Evolutionary conservation across 2,113 vertebrate genomes (phyloP).

Genomic region (Synodontis membranacea): DNA sequence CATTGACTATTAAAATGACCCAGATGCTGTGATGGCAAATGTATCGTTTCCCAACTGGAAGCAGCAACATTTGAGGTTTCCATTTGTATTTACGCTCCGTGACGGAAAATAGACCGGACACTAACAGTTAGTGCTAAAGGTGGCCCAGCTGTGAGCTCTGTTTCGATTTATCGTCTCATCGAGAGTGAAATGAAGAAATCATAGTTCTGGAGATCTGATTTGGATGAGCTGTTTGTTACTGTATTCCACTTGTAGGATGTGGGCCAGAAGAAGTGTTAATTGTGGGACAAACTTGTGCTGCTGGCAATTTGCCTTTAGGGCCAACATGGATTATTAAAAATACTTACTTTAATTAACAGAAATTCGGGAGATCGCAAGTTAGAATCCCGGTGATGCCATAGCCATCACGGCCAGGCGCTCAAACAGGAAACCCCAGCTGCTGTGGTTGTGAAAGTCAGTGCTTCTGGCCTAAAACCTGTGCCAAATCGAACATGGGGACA

Average conservation of each 20-base stretch:
- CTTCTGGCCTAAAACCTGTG: too few species aligned
- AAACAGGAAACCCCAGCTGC: too few species aligned
- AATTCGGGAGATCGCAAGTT: too few species aligned
- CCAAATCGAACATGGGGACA: too few species aligned
- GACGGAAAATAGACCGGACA: not conserved
- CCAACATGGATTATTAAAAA: not conserved
- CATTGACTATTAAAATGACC: not conserved
- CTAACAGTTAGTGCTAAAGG: not conserved
- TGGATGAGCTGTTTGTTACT: not conserved
- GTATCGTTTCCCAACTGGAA: not conserved
- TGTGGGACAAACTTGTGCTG: not conserved
- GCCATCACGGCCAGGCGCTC: too few species aligned
- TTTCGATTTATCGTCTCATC: not conserved
- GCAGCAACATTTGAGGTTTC: not conserved
- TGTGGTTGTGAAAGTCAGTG: too few species aligned
- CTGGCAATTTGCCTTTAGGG: not conserved
- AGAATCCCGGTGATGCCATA: too few species aligned
- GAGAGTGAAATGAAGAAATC: not conserved
- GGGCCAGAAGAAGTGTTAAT: not conserved
- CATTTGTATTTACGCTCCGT: not conserved
- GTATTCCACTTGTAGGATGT: not conserved
- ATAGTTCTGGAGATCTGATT: not conserved
- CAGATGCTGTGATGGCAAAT: not conserved
- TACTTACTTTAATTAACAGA: not conserved
- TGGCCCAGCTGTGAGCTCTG: not conserved